Percentiles rank a stretch among this genome's conserved stretches.
Evolutionary conservation across 2,797 vertebrate genomes (phyloP).

Genomic region (Sebastes jordani): DNA sequence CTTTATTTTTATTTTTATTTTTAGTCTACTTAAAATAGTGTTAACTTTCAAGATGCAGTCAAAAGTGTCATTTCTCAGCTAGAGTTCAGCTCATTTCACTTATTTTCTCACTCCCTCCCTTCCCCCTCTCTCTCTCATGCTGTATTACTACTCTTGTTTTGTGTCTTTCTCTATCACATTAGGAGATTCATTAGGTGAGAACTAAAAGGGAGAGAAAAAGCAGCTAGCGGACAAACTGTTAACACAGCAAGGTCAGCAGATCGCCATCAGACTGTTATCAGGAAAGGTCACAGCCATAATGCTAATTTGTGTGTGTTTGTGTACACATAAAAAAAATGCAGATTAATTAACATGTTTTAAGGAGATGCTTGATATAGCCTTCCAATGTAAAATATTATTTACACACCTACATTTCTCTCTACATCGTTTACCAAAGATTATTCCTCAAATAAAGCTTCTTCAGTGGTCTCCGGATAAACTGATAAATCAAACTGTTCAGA

Average conservation of each 20-base stretch:
- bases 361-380: background rate
- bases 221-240: slow-evolving; percentile 52
- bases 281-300: slow-evolving; percentile 55
- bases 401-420: background rate
- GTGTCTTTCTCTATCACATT: slow-evolving; percentile 20
- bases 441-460: slow-evolving; percentile 11
- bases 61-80: slow-evolving; percentile 43
- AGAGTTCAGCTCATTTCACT: background rate
- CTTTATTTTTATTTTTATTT: slow-evolving; percentile 34
- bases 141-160: background rate
- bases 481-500: background rate
- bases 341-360: slow-evolving; percentile 24
- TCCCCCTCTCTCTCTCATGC: background rate
- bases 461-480: background rate
- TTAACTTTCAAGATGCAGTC: slow-evolving; percentile 33
- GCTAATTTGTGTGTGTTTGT: slow-evolving; percentile 10
- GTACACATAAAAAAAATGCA: background rate
- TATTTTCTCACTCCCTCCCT: background rate
- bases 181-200: slow-evolving; percentile 48
- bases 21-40: slow-evolving; percentile 23
- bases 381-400: background rate
- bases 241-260: slow-evolving; percentile 69
- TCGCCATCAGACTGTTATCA: slow-evolving; percentile 62
- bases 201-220: slow-evolving; percentile 32
- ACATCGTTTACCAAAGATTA: background rate